Conservation (phyloP, 2,113 vertebrate genomes). For the Elephantulus edwardii region DNA sequence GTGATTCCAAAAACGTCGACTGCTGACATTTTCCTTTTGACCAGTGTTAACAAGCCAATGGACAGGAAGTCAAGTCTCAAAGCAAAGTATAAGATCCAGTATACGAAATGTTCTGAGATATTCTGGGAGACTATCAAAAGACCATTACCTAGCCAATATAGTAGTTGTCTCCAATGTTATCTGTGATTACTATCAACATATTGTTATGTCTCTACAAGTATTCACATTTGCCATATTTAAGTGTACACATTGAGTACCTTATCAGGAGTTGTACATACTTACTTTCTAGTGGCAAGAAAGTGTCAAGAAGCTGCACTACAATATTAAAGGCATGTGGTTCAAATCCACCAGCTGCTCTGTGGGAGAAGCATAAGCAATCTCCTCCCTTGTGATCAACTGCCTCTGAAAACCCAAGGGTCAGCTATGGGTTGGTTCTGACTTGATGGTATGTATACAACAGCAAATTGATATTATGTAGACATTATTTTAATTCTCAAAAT, state of each 20-base stretch:
- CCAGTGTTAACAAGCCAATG: background rate
- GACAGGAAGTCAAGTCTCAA: background rate
- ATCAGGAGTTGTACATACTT: background rate
- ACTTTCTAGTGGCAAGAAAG: no score
- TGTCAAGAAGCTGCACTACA: no score
- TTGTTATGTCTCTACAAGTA: background rate
- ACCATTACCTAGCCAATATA: background rate
- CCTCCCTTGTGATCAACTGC: no score
- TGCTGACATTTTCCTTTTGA: no score
- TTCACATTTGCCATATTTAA: conserved; percentile 14
- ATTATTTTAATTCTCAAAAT: background rate
- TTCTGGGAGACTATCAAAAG: background rate
- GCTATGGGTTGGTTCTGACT: no score
- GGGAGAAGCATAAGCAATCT: no score
- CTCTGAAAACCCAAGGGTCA: no score
- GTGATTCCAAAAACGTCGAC: no score
- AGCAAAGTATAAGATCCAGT: background rate
- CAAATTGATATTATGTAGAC: background rate
- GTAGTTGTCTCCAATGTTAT: background rate
- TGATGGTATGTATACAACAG: no score
- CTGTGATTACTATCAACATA: background rate
- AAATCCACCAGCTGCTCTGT: no score
- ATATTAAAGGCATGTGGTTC: no score
- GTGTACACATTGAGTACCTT: background rate
- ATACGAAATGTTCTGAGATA: background rate